phyloP scores from a whole-genome alignment of 1,140 invertebrate species.

The Caenorhabditis brenneri region DNA sequence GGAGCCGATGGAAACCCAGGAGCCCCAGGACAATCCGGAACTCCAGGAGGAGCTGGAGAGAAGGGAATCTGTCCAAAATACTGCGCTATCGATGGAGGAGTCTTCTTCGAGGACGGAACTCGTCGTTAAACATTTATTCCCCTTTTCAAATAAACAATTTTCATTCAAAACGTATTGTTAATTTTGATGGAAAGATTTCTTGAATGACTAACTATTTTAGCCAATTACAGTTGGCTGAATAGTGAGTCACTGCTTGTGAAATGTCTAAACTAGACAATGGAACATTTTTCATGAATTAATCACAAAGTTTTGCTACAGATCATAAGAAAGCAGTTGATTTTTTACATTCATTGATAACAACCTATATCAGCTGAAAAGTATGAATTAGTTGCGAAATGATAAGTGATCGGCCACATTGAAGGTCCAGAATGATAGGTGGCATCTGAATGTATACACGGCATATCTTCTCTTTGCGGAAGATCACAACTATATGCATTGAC shows the following conservation, averaged over 20 bases:
- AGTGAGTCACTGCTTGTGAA: neutral
- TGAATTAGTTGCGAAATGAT: neutral
- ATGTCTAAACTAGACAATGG: too few relatives aligned
- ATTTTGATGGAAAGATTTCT: neutral
- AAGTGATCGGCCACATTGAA: neutral
- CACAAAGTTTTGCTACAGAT: too few relatives aligned
- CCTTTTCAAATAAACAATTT: neutral
- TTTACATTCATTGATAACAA: neutral
- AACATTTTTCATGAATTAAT: too few relatives aligned
- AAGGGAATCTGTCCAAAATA: conserved; percentile 68
- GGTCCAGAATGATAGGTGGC: conserved; percentile 10
- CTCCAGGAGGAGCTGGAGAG: conserved; percentile 56
- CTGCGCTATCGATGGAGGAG: conserved; percentile 66
- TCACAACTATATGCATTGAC: conserved; percentile 37
- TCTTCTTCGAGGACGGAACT: conserved; percentile 69
- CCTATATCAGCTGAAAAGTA: conserved; percentile 7
- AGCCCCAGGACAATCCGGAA: conserved; percentile 50
- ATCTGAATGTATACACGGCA: neutral
- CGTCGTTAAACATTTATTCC: conserved; percentile 40
- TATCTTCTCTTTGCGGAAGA: conserved; percentile 11
- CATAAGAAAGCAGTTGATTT: neutral
- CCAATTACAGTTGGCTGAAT: neutral
- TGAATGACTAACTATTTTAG: neutral
- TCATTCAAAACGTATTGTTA: neutral
- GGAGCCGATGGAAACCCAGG: conserved; percentile 57